Base-by-base conservation (phyloP, 2,888 invertebrate species). In the Sphinx pinastri region DNA sequence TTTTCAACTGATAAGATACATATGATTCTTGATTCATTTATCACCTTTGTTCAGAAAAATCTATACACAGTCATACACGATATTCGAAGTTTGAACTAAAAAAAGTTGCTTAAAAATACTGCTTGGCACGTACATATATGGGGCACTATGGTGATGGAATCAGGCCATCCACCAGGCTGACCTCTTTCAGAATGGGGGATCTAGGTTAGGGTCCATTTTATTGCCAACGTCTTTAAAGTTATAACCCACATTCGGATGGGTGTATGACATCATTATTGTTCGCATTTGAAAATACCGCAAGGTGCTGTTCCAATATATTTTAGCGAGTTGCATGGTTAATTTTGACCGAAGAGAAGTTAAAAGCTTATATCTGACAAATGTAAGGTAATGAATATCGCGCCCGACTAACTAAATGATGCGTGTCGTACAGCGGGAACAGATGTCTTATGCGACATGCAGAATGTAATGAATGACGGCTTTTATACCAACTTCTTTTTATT, bases 261-360 rank as follows among this genome's bases (percentile, higher is more conserved):
- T 3, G 11, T 45, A n/a, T 45, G 31, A 60, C n/a, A 45, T 14
- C 45, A 31, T 47, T 31, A 47, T 45, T 59, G 14, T 59, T 60
- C 38, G 25, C 60, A 60, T 38, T 60, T 60, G 60, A 60, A 47
- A n/a, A 47, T 45, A 60, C n/a, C 25, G 11, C 12, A 55, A 55
- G 19, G 25, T 5, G 2, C 13, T 38, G 38, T 38, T 38, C 38
- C 5, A 38, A 38, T 7, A 38, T 38, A 38, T 38, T 38, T 38
- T 38, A 38, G 7, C 7, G 5, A 38, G 8, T 8, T 38, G 8
- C 38, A 8, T 38, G 38, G 38, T 38, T 38, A 7, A 38, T 38
- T 2, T 38, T 38, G 38, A 7, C 38, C 5, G 38, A 38, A 38
- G 38, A 38, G 38, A 25, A 25, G 25, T 25, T 25, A 2, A 25